Evolutionary conservation across 2,113 vertebrate species (phyloP).

Genomic region (Natator depressus): DNA sequence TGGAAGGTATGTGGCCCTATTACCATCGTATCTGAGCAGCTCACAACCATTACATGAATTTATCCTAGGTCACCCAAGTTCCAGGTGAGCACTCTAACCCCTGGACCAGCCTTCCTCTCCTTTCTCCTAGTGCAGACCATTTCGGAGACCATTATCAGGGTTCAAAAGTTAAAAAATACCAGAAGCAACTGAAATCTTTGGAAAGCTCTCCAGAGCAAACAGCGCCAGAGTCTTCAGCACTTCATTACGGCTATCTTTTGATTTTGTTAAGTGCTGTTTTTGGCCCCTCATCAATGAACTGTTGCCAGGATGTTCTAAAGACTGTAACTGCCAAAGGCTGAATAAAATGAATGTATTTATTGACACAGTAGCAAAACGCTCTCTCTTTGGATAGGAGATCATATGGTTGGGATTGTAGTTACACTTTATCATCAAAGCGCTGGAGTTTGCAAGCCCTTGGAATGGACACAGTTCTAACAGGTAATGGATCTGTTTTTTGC

Average conservation of each 20-base stretch:
- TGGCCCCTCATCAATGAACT: conserved; percentile 5
- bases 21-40: no score
- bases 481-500: background rate
- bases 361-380: conserved; percentile 21
- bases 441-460: conserved; percentile 4
- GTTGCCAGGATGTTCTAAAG: conserved; percentile 38
- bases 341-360: conserved; percentile 22
- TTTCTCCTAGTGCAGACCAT: background rate
- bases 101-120: background rate
- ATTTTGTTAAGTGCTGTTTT: conserved; percentile 43
- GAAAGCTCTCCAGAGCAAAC: background rate
- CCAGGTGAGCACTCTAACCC: background rate
- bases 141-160: rapidly evolving
- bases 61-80: background rate
- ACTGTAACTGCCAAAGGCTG: conserved; percentile 6
- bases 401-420: background rate
- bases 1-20: background rate
- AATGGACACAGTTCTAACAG: background rate
- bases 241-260: background rate
- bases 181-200: background rate
- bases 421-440: background rate
- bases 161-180: background rate
- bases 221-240: background rate
- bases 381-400: background rate
- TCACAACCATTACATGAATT: no score